Evolutionary conservation across 2,797 vertebrate genomes (phyloP).

Genomic region (Pseudochirops cupreus): DNA sequence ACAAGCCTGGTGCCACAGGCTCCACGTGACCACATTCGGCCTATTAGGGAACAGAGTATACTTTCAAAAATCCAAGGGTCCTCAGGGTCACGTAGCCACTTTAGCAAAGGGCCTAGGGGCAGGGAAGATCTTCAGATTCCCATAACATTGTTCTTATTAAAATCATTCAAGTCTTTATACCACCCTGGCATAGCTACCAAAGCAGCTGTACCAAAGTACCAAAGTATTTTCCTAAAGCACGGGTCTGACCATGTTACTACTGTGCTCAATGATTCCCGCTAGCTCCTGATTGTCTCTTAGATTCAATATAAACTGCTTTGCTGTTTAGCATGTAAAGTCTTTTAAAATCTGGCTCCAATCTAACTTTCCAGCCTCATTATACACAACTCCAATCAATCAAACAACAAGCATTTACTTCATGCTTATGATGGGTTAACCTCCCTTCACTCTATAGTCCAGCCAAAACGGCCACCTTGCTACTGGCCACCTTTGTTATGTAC

Average conservation of each 20-base stretch:
- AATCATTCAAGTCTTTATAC: background rate
- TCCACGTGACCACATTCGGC: no score
- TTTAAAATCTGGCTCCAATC: background rate
- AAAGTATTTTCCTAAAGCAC: background rate
- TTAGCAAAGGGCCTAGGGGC: no score
- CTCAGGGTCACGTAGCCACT: no score
- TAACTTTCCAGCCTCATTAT: background rate
- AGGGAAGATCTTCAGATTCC: no score
- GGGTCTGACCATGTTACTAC: background rate
- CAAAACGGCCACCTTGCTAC: background rate
- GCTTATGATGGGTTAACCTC: background rate
- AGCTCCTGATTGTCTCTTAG: background rate
- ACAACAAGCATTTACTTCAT: background rate
- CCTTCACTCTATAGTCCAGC: background rate
- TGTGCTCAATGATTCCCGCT: background rate
- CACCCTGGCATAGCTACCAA: background rate
- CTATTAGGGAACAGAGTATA: no score
- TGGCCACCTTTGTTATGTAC: background rate
- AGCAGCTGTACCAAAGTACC: background rate
- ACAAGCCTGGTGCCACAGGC: no score
- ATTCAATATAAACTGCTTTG: background rate
- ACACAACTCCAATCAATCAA: background rate
- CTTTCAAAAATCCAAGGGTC: no score
- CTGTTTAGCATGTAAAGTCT: background rate
- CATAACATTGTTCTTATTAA: background rate